Base-by-base conservation (phyloP, 2,113 vertebrate species). In the Anarhynchus alexandrinus region DNA sequence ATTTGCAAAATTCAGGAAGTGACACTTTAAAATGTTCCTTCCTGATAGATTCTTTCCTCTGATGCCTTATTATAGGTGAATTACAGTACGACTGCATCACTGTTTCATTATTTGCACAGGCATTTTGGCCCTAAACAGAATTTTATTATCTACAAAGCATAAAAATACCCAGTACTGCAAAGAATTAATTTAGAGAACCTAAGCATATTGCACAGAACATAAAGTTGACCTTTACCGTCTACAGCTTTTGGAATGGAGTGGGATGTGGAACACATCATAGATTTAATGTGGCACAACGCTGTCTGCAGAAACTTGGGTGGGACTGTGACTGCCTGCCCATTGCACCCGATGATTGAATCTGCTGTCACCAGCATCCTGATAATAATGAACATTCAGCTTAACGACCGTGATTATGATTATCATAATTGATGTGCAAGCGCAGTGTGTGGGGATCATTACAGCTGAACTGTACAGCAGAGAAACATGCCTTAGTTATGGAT, bases 371-470 rank as follows among this genome's bases (percentile, higher is more conserved):
- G 98, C 97, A 98, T 98, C 98, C 98, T 98, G 98, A 98, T 98
- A 98, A 98, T 99, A 99, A 99, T 98, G 98, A 99, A 98, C 98
- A 98, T 98, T 98, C 98, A 87, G 98, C 98, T 98, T 99, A 99
- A 99, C 77, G 98, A 99, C 98, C 98, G 95, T 98, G 98, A 98
- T 99, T 98, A 98, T 98, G 98, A 99, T 99, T 97, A 98, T 98
- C 98, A 98, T 99, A 99, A 99, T 99, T 98, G 98, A 99, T 98
- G 98, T 98, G 98, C 97, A 92, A 98, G 97, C 96, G 97, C 98
- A 97, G 93, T 96, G 97, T 98, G 98, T 97, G 97, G 93, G 98
- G 97, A 98, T 98, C 98, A 98, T 98, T 98, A 98, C 97, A 97
- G 96, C 97, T 97, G 97, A 98, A 97, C 98, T 98, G 97, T 97